Conservation (phyloP, 2,888 invertebrate genomes). For the Epistrophe eligans region DNA sequence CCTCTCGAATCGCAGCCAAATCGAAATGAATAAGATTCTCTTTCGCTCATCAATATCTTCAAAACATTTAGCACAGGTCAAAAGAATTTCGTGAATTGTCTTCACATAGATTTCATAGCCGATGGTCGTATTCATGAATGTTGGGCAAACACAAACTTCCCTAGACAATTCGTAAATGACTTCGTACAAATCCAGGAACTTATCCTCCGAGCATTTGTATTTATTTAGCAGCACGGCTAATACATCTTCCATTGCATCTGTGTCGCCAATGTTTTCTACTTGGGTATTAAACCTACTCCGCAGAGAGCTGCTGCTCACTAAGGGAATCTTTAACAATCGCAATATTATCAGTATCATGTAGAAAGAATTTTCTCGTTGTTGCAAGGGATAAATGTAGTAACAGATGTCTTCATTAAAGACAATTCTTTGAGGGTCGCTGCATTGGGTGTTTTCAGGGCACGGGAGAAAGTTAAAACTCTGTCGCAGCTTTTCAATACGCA, state of each 20-base stretch:
- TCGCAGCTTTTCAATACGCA: conserved; percentile 89
- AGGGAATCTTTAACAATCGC: conserved; percentile 85
- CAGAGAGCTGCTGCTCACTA: conserved; percentile 85
- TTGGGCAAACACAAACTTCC: conserved; percentile 86
- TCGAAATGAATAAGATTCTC: conserved; percentile 85
- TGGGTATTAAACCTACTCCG: conserved; percentile 82
- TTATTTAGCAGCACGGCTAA: conserved; percentile 82
- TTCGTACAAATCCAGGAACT: conserved; percentile 75
- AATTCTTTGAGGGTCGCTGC: conserved; percentile 88
- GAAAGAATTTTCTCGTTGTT: conserved; percentile 86
- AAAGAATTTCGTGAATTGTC: conserved; percentile 85
- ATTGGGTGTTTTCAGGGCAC: conserved; percentile 83
- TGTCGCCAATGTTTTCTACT: conserved; percentile 81
- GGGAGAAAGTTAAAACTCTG: conserved; percentile 90
- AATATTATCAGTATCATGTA: conserved; percentile 87
- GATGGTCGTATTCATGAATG: conserved; percentile 86
- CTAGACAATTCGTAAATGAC: conserved; percentile 82
- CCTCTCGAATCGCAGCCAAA: conserved; percentile 88
- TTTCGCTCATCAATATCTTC: conserved; percentile 83
- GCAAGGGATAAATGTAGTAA: conserved; percentile 89
- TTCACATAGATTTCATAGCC: conserved; percentile 86
- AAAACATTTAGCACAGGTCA: conserved; percentile 85
- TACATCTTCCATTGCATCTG: conserved; percentile 85
- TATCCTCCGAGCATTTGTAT: conserved; percentile 42
- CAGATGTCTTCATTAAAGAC: conserved; percentile 87